Conservation (phyloP, 2,113 vertebrate species). For the Eptesicus fuscus region DNA sequence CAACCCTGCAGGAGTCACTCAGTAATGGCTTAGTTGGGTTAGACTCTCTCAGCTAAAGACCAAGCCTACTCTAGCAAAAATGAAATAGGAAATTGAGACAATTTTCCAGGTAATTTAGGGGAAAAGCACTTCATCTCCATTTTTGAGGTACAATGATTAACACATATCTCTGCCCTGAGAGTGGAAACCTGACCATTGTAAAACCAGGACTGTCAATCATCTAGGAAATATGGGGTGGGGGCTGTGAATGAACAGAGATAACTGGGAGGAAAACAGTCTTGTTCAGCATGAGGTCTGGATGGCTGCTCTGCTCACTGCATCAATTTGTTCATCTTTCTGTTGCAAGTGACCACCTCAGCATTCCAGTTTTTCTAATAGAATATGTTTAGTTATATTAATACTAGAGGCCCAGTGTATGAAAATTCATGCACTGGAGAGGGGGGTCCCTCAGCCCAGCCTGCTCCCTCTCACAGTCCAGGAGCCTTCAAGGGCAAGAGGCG, state of each 20-base stretch:
- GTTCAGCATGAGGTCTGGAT: neutral
- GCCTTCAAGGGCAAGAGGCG: too few relatives aligned
- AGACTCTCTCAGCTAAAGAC: neutral
- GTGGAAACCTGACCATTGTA: neutral
- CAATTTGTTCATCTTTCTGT: neutral
- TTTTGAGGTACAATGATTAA: neutral
- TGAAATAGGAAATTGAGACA: conserved; percentile 26
- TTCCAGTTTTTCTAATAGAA: neutral
- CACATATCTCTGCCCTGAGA: neutral
- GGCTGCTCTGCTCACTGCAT: rapidly evolving
- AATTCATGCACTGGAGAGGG: too few relatives aligned
- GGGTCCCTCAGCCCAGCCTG: too few relatives aligned
- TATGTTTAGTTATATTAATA: neutral
- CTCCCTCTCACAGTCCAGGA: too few relatives aligned
- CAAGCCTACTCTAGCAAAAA: neutral
- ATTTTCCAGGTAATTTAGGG: conserved; percentile 49
- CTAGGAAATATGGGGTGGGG: neutral
- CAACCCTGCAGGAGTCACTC: neutral
- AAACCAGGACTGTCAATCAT: neutral
- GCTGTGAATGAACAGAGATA: neutral
- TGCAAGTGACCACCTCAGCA: neutral
- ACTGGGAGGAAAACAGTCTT: neutral
- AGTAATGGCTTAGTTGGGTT: neutral
- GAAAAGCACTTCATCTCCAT: conserved; percentile 21
- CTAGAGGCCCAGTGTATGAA: too few relatives aligned